Evolutionary conservation across 1,140 invertebrate species (phyloP), one percentile per base, ranked within the genome.

Genomic region (Cephus cinctus): DNA sequence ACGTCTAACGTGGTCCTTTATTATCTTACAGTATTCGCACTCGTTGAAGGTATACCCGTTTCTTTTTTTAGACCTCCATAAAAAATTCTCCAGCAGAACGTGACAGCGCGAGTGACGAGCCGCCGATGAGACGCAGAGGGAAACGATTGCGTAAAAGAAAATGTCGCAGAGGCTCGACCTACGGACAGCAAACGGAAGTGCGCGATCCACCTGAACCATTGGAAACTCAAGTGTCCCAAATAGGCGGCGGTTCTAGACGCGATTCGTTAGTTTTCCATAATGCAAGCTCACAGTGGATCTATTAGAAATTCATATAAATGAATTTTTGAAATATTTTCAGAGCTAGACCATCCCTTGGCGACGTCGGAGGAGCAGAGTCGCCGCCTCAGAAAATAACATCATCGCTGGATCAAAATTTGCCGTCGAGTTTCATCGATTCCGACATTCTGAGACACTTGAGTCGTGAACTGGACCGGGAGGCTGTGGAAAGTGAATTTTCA

Each of bases 401-500:
- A 12, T 5, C 30, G 0, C 50, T 42, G 4, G 54, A 59, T 21
- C 15, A 53, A 0, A 35, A 39, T 8, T 51, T 62, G 14, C 52
- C 54, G 25, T 34, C 61, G 8, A 77, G 72, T 54, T 84, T 85
- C 50, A 75, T 88, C 5, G 79, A 83, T 42, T 58, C 78, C 1
- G 80, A 85, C 3, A 79, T 86, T 25, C 67, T 88, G 14, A 83
- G 83, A 63, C 82, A 83, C 39, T 63, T 88, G 9, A 79, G 82
- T 25, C 69, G 86, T 48, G 83, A 86, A 61, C 69, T 88, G 5
- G 82, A 86, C 56, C 76, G 81, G 35, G 81, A 86, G 47, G 77
- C 80, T 14, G 80, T 87, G 25, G 85, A 87, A 57, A 81, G 77
- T 56, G 86, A 88, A 69, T 86, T 87, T 65, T 80, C 85, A 54